Base-by-base conservation (phyloP, 2,113 vertebrate species). In the Anguilla japonica region DNA sequence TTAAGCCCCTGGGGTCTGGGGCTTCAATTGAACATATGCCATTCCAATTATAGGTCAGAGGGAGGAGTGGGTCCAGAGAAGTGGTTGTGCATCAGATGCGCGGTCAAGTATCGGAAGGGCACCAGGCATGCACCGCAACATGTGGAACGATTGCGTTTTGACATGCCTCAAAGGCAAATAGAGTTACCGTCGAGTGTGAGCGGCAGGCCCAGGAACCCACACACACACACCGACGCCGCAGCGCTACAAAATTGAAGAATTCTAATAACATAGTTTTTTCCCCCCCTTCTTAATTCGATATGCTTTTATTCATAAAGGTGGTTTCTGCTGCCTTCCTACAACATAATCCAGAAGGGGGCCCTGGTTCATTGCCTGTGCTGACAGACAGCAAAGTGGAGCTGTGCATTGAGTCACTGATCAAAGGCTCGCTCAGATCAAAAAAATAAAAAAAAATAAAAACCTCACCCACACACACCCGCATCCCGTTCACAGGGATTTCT, bases 341-440 rank as follows among this genome's bases (percentile, higher is more conserved):
- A 1, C n/a, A 34, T 6, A 34, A 29, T 34, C 71, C n/a, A 75
- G 71, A 75, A 75, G 71, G 26, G 34, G 71, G 71, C 9, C 60
- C 63, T 75, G 5, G 34, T n/a, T 34, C 71, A 75, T 1, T 75
- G 71, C 5, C n/a, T 75, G 71, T 75, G 20, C 60, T 67, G 60
- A 3, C 60, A 67, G 60, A 67, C 60, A 26, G 22, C 60, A 67
- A 67, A 67, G 60, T 8, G 18, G 22, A 4, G 8, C 18, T 67
- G 60, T 67, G 60, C 8, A n/a, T 75, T 75, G 71, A 75, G n/a
- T 75, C 71, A 75, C n/a, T 75, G 71, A 75, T 75, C n/a, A 75
- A 75, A 29, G 71, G 34, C n/a, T 75, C 71, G 4, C 71, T 11
- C 71, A 75, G 26, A 75, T 34, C 71, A 75, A 75, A n/a, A 34